These are phyloP conservation scores for Pungitius pungitius DNA, from an alignment of 2,113 vertebrate genomes.

Conservation along the genomic window DNA sequence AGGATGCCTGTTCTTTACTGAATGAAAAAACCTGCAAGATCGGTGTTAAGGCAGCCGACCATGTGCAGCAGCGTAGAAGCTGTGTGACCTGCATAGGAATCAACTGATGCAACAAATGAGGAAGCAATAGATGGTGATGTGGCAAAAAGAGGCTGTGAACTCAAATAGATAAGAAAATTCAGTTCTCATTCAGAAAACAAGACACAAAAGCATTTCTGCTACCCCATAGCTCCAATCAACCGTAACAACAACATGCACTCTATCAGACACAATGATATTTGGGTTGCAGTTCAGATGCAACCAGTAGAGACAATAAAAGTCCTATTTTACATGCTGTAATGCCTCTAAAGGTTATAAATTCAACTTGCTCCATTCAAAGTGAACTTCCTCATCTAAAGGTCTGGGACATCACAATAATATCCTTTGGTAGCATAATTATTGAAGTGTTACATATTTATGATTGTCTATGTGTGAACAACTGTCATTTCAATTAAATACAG, in stretches of 20 bases:
- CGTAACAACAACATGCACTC: not conserved
- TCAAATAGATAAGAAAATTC: constrained; percentile 29
- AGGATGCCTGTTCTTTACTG: constrained; percentile 22
- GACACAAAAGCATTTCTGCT: constrained; percentile 14
- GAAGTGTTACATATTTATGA: too few species aligned
- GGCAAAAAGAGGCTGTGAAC: constrained; percentile 43
- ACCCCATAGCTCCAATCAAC: constrained; percentile 23
- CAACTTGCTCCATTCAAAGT: too few species aligned
- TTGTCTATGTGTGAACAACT: too few species aligned
- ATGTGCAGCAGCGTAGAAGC: constrained; percentile 24
- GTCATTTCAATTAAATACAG: too few species aligned
- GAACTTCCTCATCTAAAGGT: too few species aligned
- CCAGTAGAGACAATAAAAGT: not conserved
- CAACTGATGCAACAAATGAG: constrained; percentile 14
- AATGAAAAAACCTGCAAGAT: constrained; percentile 41
- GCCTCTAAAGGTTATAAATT: too few species aligned
- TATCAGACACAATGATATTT: not conserved
- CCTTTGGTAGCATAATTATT: too few species aligned
- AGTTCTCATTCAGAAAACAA: constrained; percentile 39
- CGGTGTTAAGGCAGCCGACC: constrained; percentile 20
- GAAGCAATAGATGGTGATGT: constrained; percentile 3
- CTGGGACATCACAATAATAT: too few species aligned
- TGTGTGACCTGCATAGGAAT: not conserved
- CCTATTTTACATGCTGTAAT: not conserved
- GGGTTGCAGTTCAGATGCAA: not conserved